phyloP scores from a whole-genome alignment of 2,888 invertebrate genomes.

The Campoplex nolae region DNA sequence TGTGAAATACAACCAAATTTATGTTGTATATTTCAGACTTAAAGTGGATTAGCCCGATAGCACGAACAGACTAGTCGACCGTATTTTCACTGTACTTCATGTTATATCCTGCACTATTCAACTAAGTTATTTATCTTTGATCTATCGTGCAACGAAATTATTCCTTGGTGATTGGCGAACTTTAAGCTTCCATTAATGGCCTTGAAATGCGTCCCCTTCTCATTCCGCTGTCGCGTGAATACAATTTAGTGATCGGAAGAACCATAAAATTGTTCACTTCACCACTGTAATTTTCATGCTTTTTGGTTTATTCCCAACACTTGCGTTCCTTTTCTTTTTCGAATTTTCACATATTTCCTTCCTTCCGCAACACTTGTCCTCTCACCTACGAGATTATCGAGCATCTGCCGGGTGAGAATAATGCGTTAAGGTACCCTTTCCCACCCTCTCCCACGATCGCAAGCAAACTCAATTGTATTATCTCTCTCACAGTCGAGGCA shows the following conservation, averaged over 20 bases:
- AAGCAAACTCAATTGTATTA: constrained; percentile 10
- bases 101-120: constrained; percentile 28
- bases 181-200: constrained; percentile 34
- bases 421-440: not conserved
- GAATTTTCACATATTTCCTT: not conserved
- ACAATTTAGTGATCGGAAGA: constrained; percentile 56
- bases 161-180: constrained; percentile 21
- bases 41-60: constrained; percentile 76
- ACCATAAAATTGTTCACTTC: constrained; percentile 39
- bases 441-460: constrained; percentile 19
- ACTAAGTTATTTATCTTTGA: constrained; percentile 46
- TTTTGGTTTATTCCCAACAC: not conserved
- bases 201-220: not conserved
- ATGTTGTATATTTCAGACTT: constrained; percentile 80
- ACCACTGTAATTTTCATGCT: not conserved
- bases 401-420: constrained; percentile 6
- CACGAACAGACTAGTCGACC: constrained; percentile 61
- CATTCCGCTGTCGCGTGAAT: not conserved
- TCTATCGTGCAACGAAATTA: constrained; percentile 40
- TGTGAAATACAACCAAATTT: constrained; percentile 76
- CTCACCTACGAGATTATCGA: constrained; percentile 5
- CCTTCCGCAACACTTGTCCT: not conserved
- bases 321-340: not conserved
- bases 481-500: constrained; percentile 8
- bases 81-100: constrained; percentile 41